Conservation (phyloP, 2,888 invertebrate genomes). For the Pasiphila rectangulata region DNA sequence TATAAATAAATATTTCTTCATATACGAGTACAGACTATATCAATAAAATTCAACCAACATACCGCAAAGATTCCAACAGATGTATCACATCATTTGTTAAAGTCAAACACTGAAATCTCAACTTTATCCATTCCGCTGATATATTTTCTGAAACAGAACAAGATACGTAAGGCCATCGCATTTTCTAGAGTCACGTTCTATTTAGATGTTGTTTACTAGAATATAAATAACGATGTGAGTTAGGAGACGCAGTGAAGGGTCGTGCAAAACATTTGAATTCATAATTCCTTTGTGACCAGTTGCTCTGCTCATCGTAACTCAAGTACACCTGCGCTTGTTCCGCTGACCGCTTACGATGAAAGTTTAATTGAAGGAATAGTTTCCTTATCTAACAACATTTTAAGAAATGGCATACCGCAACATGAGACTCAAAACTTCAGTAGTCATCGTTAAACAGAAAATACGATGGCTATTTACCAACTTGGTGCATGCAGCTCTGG, state of each 20-base stretch:
- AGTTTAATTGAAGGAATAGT: conserved; percentile 26
- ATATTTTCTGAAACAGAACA: conserved; percentile 81
- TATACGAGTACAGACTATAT: conserved; percentile 43
- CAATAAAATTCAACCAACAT: conserved; percentile 50
- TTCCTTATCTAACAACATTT: conserved; percentile 9
- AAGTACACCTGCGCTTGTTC: conserved; percentile 37
- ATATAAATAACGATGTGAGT: conserved; percentile 15
- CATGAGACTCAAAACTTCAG: conserved; percentile 13
- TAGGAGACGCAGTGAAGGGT: conserved; percentile 16
- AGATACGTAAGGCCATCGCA: conserved; percentile 16
- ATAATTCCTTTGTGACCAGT: conserved; percentile 32
- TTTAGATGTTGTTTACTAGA: conserved; percentile 21
- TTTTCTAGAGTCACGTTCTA: conserved; percentile 21
- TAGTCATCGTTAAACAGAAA: conserved; percentile 29
- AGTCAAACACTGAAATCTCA: conserved; percentile 88
- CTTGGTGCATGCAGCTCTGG: conserved; percentile 42
- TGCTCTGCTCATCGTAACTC: conserved; percentile 43
- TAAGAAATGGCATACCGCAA: conserved; percentile 10
- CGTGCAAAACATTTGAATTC: conserved; percentile 32
- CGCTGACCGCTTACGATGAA: conserved; percentile 35
- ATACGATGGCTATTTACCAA: conserved; percentile 25
- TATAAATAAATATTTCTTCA: conserved; percentile 69
- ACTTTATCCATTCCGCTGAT: conserved; percentile 88
- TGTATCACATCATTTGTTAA: conserved; percentile 84
- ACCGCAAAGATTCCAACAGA: conserved; percentile 85